A percentile compares a stretch with the other conserved stretches of the same genome.
phyloP scores from a whole-genome alignment of 2,888 invertebrate genomes.

The Xestia rhomboidea region DNA sequence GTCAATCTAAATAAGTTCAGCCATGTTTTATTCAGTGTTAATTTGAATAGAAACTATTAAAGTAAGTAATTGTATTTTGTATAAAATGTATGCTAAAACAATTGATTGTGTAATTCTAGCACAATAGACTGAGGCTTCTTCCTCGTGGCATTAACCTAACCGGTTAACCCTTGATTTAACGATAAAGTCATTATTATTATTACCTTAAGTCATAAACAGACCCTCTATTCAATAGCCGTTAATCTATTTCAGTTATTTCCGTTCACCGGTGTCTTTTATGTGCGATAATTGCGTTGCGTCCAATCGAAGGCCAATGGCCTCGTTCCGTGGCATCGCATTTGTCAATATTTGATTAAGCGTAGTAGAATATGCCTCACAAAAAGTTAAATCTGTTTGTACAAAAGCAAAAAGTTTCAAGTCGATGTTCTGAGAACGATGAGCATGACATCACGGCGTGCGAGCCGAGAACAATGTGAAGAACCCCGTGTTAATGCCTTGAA shows the following conservation, averaged over 20 bases:
- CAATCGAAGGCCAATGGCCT: slow-evolving; percentile 76
- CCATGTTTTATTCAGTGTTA: slow-evolving; percentile 70
- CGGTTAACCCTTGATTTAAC: slow-evolving; percentile 62
- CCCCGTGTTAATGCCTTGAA: slow-evolving; percentile 74
- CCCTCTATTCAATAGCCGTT: slow-evolving; percentile 62
- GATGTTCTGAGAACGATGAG: slow-evolving; percentile 74
- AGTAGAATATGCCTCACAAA: slow-evolving; percentile 73
- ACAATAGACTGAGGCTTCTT: slow-evolving; percentile 67
- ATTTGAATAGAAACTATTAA: slow-evolving; percentile 67
- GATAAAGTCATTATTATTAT: slow-evolving; percentile 18
- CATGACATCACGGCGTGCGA: slow-evolving; percentile 80
- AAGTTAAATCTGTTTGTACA: slow-evolving; percentile 69
- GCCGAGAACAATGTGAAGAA: slow-evolving; percentile 79
- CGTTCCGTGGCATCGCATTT: slow-evolving; percentile 71
- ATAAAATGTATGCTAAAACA: slow-evolving; percentile 51
- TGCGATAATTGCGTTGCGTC: slow-evolving; percentile 68
- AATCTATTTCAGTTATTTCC: slow-evolving; percentile 76
- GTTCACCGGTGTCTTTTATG: slow-evolving; percentile 72
- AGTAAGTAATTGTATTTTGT: slow-evolving; percentile 47
- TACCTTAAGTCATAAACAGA: slow-evolving; percentile 12
- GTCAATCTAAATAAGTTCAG: slow-evolving; percentile 64
- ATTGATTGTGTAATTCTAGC: slow-evolving; percentile 65
- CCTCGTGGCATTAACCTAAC: slow-evolving; percentile 58
- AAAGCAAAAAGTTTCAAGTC: slow-evolving; percentile 72
- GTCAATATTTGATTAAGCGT: slow-evolving; percentile 79